A percentile compares a stretch with the other conserved stretches of the same genome.
phyloP scores from a whole-genome alignment of 1,140 invertebrate species.

The Scaptomyza montana region DNA sequence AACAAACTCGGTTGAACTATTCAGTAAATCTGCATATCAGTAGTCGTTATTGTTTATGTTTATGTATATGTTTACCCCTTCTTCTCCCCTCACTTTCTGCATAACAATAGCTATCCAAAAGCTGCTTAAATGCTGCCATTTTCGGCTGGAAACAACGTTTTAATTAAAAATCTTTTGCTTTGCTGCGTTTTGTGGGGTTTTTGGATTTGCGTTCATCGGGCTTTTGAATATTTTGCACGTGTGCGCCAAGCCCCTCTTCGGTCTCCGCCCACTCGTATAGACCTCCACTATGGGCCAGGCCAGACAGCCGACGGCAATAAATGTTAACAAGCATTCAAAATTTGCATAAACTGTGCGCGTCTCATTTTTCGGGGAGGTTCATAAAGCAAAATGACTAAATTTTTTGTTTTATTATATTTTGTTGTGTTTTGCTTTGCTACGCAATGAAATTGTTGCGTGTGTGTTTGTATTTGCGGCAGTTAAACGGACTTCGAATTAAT shows the following conservation, averaged over 20 bases:
- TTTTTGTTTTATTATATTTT: slow-evolving; percentile 26
- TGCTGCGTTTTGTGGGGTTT: slow-evolving; percentile 17
- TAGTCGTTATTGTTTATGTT: slow-evolving; percentile 30
- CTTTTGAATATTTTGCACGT: slow-evolving; percentile 28
- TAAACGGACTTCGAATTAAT: slow-evolving; percentile 48
- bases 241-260: slow-evolving; percentile 10
- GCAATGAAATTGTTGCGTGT: slow-evolving; percentile 7
- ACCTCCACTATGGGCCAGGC: neutral
- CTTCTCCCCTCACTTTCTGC: slow-evolving; percentile 2
- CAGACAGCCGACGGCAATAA: slow-evolving; percentile 46
- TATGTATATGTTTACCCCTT: neutral
- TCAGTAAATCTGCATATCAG: slow-evolving; percentile 19
- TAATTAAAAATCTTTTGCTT: slow-evolving; percentile 47
- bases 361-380: slow-evolving; percentile 23
- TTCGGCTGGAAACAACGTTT: slow-evolving; percentile 30
- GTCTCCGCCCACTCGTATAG: neutral
- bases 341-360: slow-evolving; percentile 59
- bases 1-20: neutral
- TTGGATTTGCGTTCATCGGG: slow-evolving; percentile 7
- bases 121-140: slow-evolving; percentile 47
- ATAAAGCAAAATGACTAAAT: slow-evolving; percentile 34
- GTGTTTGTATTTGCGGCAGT: slow-evolving; percentile 30
- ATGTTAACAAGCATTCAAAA: slow-evolving; percentile 56
- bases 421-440: slow-evolving; percentile 20
- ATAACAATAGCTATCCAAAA: slow-evolving; percentile 39